Percentiles rank a stretch among this genome's conserved stretches.
Conservation (phyloP, 2,888 invertebrate species). For the Diaprepes abbreviatus region DNA sequence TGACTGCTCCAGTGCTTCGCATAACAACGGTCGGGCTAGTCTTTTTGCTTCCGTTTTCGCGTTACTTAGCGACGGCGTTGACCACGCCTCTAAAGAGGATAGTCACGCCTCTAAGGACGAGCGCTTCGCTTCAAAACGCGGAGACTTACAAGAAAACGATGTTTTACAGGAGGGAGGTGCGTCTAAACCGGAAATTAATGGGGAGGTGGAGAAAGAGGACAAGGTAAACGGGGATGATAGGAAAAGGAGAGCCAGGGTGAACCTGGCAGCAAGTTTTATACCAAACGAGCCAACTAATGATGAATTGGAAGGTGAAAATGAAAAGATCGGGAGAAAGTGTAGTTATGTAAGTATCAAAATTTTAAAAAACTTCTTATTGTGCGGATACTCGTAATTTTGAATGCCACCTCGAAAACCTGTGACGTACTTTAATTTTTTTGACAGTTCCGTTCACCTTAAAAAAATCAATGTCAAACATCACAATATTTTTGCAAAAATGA, state of each 20-base stretch:
- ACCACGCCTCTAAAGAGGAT: slow-evolving; percentile 7
- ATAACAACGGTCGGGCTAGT: slow-evolving; percentile 29
- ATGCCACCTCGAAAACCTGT: background rate
- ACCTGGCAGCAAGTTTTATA: slow-evolving; percentile 75
- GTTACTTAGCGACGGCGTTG: slow-evolving; percentile 40
- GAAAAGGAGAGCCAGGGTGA: slow-evolving; percentile 61
- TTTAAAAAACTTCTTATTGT: background rate
- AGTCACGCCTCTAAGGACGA: slow-evolving; percentile 42
- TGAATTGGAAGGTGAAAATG: slow-evolving; percentile 43
- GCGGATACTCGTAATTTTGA: too few species aligned
- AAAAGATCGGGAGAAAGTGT: slow-evolving; percentile 45
- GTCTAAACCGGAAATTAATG: slow-evolving; percentile 53
- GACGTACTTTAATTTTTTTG: background rate
- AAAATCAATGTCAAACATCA: slow-evolving; percentile 36
- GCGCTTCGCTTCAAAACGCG: too few species aligned
- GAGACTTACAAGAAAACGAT: too few species aligned
- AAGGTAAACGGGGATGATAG: slow-evolving; percentile 45
- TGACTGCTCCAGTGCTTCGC: slow-evolving; percentile 19
- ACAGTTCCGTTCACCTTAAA: slow-evolving; percentile 20
- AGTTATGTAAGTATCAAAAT: slow-evolving; percentile 42
- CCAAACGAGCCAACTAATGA: slow-evolving; percentile 59
- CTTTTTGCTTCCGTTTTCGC: background rate
- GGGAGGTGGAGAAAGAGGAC: slow-evolving; percentile 48
- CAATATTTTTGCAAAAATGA: slow-evolving; percentile 30
- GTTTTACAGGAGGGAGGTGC: slow-evolving; percentile 52